A percentile compares a stretch with the other conserved stretches of the same genome.
These are phyloP conservation scores for Drosophila tropicalis DNA, from an alignment of 1,140 invertebrate genomes.

Conservation along the genomic window DNA sequence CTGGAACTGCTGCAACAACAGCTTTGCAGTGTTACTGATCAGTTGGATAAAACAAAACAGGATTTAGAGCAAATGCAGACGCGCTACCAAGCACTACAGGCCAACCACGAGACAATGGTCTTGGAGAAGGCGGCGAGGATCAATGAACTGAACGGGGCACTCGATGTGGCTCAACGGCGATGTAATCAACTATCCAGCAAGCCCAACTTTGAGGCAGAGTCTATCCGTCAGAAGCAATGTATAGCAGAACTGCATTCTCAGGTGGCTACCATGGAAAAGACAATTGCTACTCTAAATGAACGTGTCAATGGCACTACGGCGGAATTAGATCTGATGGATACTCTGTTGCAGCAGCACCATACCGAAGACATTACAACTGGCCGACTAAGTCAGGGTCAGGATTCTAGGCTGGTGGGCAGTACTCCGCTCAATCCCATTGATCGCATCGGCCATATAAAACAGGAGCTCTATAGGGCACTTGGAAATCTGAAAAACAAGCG, in stretches of 20 bases:
- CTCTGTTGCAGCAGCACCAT: slow-evolving; percentile 70
- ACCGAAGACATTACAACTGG: slow-evolving; percentile 53
- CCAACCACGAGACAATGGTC: slow-evolving; percentile 84
- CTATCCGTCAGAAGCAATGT: slow-evolving; percentile 51
- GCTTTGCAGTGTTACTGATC: slow-evolving; percentile 54
- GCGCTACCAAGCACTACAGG: slow-evolving; percentile 84
- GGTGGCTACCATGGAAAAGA: slow-evolving; percentile 66
- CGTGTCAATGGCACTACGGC: slow-evolving; percentile 64
- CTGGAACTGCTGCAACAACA: slow-evolving; percentile 70
- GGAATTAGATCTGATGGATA: slow-evolving; percentile 78
- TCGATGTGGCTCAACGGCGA: slow-evolving; percentile 84
- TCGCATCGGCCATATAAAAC: slow-evolving; percentile 68
- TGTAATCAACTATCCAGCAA: slow-evolving; percentile 53
- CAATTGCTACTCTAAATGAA: slow-evolving; percentile 59
- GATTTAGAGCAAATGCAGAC: slow-evolving; percentile 84
- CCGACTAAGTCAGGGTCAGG: slow-evolving; percentile 47
- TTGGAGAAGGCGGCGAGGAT: slow-evolving; percentile 85
- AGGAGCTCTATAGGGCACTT: slow-evolving; percentile 70
- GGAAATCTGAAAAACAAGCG: slow-evolving; percentile 70
- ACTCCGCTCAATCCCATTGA: slow-evolving; percentile 68
- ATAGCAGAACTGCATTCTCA: slow-evolving; percentile 63
- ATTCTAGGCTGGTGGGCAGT: slow-evolving; percentile 57
- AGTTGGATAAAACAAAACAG: slow-evolving; percentile 83
- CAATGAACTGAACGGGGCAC: slow-evolving; percentile 83
- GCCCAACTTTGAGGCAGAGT: slow-evolving; percentile 57